Evolutionary conservation across 2,888 invertebrate species (phyloP).

Genomic region (Calameuta pallipes): DNA sequence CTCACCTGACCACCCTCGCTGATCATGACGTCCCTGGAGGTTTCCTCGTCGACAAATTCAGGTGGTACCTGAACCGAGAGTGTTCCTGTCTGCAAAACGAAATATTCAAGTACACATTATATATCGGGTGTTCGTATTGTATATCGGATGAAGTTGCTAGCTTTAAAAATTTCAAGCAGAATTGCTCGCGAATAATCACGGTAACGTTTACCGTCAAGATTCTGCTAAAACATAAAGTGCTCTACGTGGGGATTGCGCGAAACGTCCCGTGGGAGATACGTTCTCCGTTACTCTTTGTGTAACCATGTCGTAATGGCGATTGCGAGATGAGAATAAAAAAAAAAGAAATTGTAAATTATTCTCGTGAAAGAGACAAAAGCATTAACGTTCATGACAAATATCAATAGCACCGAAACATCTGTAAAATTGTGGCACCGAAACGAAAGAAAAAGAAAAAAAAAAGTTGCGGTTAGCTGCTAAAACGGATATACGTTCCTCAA

Average conservation of each 20-base stretch:
- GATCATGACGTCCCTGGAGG: conserved; percentile 90
- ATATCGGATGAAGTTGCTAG: not conserved
- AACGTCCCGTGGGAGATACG: not conserved
- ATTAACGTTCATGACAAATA: not conserved
- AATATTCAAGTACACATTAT: not conserved
- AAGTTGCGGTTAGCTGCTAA: not conserved
- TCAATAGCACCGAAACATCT: not conserved
- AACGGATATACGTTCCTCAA: not conserved
- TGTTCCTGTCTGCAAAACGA: conserved; percentile 78
- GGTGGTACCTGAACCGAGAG: conserved; percentile 91
- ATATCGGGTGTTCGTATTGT: not conserved
- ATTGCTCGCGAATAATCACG: not conserved
- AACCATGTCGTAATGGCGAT: not conserved
- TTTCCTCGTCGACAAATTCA: conserved; percentile 88
- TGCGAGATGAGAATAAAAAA: not conserved
- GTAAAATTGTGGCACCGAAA: too few relatives aligned
- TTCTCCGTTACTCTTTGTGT: not conserved
- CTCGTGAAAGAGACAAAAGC: not conserved
- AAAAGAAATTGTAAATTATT: not conserved
- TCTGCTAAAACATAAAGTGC: not conserved
- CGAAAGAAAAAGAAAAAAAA: too few relatives aligned
- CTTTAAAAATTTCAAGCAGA: not conserved
- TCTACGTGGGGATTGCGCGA: not conserved
- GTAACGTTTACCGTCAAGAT: not conserved
- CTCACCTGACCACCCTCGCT: conserved; percentile 79